Evolutionary conservation across 2,113 vertebrate species (phyloP), one percentile per base, ranked within the genome.

Genomic region (Macrotus californicus): DNA sequence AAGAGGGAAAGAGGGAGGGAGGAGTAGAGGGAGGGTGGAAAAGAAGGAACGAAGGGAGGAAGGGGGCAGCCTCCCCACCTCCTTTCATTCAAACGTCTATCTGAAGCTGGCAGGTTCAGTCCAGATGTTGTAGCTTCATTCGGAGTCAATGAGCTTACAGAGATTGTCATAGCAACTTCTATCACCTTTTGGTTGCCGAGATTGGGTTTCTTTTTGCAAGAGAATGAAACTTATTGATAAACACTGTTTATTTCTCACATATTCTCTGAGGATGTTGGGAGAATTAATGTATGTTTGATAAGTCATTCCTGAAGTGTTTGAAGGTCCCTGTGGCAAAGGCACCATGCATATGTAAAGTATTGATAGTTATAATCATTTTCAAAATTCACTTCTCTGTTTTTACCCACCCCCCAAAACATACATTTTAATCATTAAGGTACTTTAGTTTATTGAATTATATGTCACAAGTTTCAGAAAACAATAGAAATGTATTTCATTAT

Each of bases 211-310:
- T 87, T 80, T 86, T 46, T 79, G 3, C 41, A 83, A 82, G 72
- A 88, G 76, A 90, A 77, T 21, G 90, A 93, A 95, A 92, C 39
- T 89, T 94, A 70, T 22, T 94, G 81, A 96, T 92, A 94, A 93
- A 75, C 46, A 87, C 80, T 93, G 50, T 81, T 87, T 66, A 76
- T 52, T 76, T 94, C 70, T 43, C 82, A 61, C 48, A 72, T 82
- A 69, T 69, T 73, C 75, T 96, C 79, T 93, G 39, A 80, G 52
- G 41, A 90, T 6, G 0, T 36, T 72, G 69, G 54, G 61, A 95
- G 79, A 48, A 94, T 80, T 92, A 66, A 83, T 88, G 61, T 6
- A 36, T 64, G 8, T 79, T 82, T 95, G 66, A 41, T 73, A 94
- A 94, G 48, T 91, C 87, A 72, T 82, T 96, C 43, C 59, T 92